Base-by-base conservation (phyloP, 2,888 invertebrate species). In the Rhorus exstirpatorius region DNA sequence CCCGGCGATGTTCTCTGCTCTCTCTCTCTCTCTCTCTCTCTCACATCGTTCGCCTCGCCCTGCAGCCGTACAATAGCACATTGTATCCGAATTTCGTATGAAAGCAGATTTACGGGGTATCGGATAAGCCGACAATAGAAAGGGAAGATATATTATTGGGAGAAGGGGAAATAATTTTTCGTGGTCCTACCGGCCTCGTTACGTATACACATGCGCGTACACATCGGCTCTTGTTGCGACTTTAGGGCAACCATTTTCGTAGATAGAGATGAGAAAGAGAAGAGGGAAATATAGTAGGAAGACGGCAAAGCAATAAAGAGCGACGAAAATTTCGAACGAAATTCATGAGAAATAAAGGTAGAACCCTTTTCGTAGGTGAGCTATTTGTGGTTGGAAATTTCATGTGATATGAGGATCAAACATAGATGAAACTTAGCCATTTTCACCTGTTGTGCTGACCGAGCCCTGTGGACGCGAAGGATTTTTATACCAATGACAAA, bases 81-180 rank as follows among this genome's bases (percentile, higher is more conserved):
- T 86, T 88, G 86, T 86, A 86, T 80, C 78, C 85, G 81, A 86
- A 88, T 85, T 87, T 87, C 87, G 86, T 86, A 86, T 83, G 87
- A 87, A 88, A 88, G 87, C 88, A 88, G 88, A 87, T 89, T 86
- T 87, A 87, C 88, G 85, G 79, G 82, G 79, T 86, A 87, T 81
- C 75, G 81, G 79, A 80, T 83, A 85, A 84, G 77, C 84, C 72
- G 72, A 83, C 80, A 82, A 85, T 84, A 67, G 79, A 26, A 75
- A 83, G 58, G 58, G 51, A 71, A 65, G 65, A 71, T 65, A 65
- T 49, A 79, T 49, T 31, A 61, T 63, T 4, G 41, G 14, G 60
- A 79, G 63, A 67, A 67, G 70, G 77, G 67, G 72, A 79, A 61
- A 76, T 72, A 55, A 79, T 75, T 83, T 70, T 84, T 72, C 55